Evolutionary conservation across 2,797 vertebrate species (phyloP).

Genomic region (Phalanger gymnotis): DNA sequence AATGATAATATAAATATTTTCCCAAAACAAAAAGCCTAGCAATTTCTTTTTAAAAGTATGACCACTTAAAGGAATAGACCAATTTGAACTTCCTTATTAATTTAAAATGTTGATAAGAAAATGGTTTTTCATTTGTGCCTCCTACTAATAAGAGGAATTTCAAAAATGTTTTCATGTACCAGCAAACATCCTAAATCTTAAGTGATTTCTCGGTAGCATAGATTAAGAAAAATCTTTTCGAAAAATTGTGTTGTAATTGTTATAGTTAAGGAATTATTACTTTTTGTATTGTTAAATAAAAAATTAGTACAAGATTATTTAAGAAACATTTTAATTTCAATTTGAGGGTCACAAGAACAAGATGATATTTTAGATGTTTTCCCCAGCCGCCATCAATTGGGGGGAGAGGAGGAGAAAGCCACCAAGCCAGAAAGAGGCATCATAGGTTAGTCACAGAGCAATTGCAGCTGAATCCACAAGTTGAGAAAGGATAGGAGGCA

Average conservation of each 20-base stretch:
- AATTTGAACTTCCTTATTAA: background rate
- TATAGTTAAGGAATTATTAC: background rate
- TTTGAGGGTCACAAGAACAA: background rate
- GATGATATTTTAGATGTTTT: background rate
- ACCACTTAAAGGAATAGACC: background rate
- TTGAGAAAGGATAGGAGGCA: background rate
- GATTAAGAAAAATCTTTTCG: background rate
- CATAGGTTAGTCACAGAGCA: background rate
- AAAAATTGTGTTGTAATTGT: background rate
- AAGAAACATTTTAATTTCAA: background rate
- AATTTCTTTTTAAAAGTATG: conserved; percentile 40
- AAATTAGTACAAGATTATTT: background rate
- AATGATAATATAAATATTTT: conserved; percentile 7
- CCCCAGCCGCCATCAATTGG: background rate
- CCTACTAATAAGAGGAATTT: background rate
- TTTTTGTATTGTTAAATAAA: background rate
- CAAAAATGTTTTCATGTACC: background rate
- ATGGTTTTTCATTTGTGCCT: background rate
- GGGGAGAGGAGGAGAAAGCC: accelerated
- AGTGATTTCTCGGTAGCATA: background rate
- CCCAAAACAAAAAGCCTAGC: conserved; percentile 43
- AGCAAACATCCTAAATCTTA: background rate
- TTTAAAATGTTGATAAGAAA: background rate
- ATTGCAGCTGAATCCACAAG: background rate
- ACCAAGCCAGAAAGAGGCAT: background rate